Base-by-base conservation (phyloP, 2,888 invertebrate species). In the Cephus pygmeus region DNA sequence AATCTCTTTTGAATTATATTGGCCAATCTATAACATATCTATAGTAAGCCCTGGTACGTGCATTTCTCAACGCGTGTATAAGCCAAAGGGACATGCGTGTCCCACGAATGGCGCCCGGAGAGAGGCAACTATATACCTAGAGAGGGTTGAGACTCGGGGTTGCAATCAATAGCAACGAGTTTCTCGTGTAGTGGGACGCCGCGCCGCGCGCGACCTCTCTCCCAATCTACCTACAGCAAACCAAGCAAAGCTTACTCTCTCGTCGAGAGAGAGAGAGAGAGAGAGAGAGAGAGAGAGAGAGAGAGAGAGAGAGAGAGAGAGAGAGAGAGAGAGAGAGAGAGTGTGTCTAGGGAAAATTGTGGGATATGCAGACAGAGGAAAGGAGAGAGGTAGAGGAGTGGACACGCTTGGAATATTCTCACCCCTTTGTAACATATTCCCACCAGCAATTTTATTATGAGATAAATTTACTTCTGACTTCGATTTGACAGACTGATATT, bases 91-190 rank as follows among this genome's bases (percentile, higher is more conserved):
- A 34, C 34, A 34, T 34, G 71, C 71, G 71, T 34, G 71, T 71
- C 33, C 71, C 34, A 71, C 71, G 71, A 34, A 71, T 31, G 34
- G 34, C 71, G 71, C 71, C 33, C 9, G 71, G 80, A 80, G 81
- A 79, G 83, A 80, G 71, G 71, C 33, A 34, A 33, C 71, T 33
- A 34, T 71, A 71, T 71, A 71, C 12, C 31, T 15, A 31, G 71
- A 31, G 71, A 15, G 33, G 31, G 34, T 71, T 33, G 81, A 83
- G 82, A 79, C 81, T 80, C 80, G 73, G 82, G 79, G 77, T 83
- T 85, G 86, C 85, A 86, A 87, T 87, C 87, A 87, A 87, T 87
- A 87, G 85, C 82, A 82, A 82, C 81, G 82, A 82, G 83, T 83
- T 81, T 82, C 82, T 84, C 81, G 75, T 68, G 78, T 81, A 71